Evolutionary conservation across 2,888 invertebrate genomes (phyloP), one percentile per base, ranked within the genome.

Genomic region (Nomada lathburiana): DNA sequence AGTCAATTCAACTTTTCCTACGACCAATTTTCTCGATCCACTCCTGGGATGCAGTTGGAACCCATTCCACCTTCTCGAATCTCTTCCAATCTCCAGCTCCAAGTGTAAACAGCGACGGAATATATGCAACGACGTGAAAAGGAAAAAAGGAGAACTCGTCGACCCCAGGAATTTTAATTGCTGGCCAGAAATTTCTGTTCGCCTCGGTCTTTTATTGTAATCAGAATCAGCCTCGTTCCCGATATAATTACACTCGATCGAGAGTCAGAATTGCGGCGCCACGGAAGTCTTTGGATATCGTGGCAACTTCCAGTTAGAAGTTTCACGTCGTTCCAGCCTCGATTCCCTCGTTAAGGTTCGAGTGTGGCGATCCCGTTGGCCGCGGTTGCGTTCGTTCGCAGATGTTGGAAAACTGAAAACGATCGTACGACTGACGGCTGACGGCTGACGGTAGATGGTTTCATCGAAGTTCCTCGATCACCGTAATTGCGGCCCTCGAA

Each of bases 401-500:
- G 83, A 81, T 86, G 78, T 81, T 76, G 65, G 87, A 86, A 86
- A 86, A 84, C 84, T 86, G 74, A 80, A 80, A 80, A 82, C 85
- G 80, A 76, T 84, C 82, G 76, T 60, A n/a, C 76, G 75, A 73
- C 79, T 76, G 78, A 52, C 60, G 62, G 71, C 79, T 76, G 78
- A 52, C 60, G 62, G 71, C 80, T 71, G 78, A 75, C 80, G 73
- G 59, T 23, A 20, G 80, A 69, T 73, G 78, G n/a, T 79, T 72
- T 69, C 84, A 77, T 82, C 78, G 55, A 88, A 87, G 73, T 87
- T 87, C 81, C 83, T 78, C 86, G 88, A 88, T 85, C 88, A 78
- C 80, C 76, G 86, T 76, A 86, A 88, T 88, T 86, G 79, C 85
- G 67, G 44, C 36, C 55, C 72, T 50, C 47, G 76, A 84, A 84